A percentile compares a stretch with the other conserved stretches of the same genome.
Evolutionary conservation across 2,888 invertebrate genomes (phyloP).

Genomic region (Chymomyza caudatula): DNA sequence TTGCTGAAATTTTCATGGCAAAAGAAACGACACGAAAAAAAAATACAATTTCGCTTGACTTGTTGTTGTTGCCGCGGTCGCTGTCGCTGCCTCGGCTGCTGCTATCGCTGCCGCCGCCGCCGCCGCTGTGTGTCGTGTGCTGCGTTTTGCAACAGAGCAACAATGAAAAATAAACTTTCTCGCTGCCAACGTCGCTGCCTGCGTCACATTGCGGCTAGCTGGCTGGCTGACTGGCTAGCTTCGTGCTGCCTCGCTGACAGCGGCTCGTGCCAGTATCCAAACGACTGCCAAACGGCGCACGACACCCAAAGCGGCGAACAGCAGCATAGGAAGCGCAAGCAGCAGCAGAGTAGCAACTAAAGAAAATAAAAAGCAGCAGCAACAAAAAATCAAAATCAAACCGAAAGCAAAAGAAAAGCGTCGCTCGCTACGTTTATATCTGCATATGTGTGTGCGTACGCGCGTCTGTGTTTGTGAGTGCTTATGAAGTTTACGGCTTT

Average conservation of each 20-base stretch:
- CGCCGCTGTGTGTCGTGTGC: constrained; percentile 36
- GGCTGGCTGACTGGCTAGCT: background rate
- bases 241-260: constrained; percentile 43
- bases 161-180: constrained; percentile 70
- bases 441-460: background rate
- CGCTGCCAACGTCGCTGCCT: constrained; percentile 56
- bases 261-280: constrained; percentile 77
- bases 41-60: constrained; percentile 39
- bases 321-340: constrained; percentile 33
- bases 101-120: constrained; percentile 16
- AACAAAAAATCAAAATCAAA: constrained; percentile 16
- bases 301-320: constrained; percentile 42
- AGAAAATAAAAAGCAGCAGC: constrained; percentile 18
- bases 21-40: constrained; percentile 11
- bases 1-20: constrained; percentile 30
- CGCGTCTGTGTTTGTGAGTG: background rate
- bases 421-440: background rate
- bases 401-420: constrained; percentile 15
- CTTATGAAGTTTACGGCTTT: background rate
- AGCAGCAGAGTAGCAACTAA: constrained; percentile 25
- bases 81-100: constrained; percentile 32
- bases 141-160: constrained; percentile 23
- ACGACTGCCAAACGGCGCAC: constrained; percentile 76
- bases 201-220: no score
- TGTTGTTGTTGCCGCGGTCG: background rate